A percentile compares a stretch with the other conserved stretches of the same genome.
phyloP scores from a whole-genome alignment of 2,113 vertebrate genomes.

The Saguinus midas region DNA sequence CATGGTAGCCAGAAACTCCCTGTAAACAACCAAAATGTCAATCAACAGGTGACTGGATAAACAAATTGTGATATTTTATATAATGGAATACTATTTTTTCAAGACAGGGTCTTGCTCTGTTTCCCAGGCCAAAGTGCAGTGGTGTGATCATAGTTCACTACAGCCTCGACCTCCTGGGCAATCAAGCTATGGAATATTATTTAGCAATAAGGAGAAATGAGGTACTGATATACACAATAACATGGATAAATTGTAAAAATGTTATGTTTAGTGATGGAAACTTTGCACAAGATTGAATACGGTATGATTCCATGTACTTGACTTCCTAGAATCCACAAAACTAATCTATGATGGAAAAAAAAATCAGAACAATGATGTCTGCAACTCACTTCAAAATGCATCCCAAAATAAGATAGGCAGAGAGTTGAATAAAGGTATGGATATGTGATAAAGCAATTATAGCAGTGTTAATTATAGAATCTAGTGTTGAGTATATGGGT shows the following conservation, averaged over 20 bases:
- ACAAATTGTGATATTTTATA: background rate
- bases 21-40: background rate
- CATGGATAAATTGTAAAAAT: background rate
- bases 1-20: background rate
- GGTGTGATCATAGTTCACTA: no score
- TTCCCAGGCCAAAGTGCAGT: no score
- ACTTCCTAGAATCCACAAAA: background rate
- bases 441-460: background rate
- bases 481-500: background rate
- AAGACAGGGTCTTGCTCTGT: no score
- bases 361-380: background rate
- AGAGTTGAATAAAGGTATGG: background rate
- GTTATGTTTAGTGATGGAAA: background rate
- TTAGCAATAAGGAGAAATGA: background rate
- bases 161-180: no score
- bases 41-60: background rate
- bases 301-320: background rate
- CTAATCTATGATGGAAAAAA: background rate
- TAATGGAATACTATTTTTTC: background rate
- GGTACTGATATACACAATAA: background rate
- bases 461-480: background rate
- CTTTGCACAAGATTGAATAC: background rate
- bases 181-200: background rate
- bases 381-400: background rate
- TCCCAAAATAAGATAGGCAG: background rate